These are phyloP conservation scores for Phyllopteryx taeniolatus DNA, from an alignment of 2,113 vertebrate species.

Conservation along the genomic window DNA sequence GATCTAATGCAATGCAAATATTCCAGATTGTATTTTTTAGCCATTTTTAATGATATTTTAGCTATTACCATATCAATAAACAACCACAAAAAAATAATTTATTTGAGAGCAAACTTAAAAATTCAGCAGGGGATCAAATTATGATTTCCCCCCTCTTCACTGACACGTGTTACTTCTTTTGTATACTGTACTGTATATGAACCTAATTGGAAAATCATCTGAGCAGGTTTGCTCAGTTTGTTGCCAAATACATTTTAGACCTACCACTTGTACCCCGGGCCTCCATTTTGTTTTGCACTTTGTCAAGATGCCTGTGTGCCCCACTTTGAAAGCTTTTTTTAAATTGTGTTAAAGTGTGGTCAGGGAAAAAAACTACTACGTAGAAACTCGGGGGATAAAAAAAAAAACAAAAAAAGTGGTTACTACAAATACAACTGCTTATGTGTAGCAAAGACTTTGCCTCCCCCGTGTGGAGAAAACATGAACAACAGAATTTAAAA, in stretches of 20 bases:
- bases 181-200: conserved; percentile 13
- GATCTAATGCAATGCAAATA: too few relatives aligned
- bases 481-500: neutral
- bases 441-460: neutral
- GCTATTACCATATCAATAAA: neutral
- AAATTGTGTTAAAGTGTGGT: neutral
- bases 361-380: too few relatives aligned
- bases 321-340: too few relatives aligned
- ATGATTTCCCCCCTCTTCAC: neutral
- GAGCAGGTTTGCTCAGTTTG: conserved; percentile 26
- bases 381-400: too few relatives aligned
- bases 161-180: neutral
- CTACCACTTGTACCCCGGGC: conserved; percentile 2
- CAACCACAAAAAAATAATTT: neutral
- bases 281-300: neutral
- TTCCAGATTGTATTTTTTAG: too few relatives aligned
- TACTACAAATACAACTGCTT: neutral
- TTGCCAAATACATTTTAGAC: conserved; percentile 45
- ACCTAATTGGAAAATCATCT: conserved; percentile 11
- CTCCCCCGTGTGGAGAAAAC: neutral
- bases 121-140: neutral
- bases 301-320: neutral
- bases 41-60: too few relatives aligned
- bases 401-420: neutral
- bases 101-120: neutral